These are phyloP conservation scores for Eonycteris spelaea DNA, from an alignment of 2,113 vertebrate species.

Conservation along the genomic window DNA sequence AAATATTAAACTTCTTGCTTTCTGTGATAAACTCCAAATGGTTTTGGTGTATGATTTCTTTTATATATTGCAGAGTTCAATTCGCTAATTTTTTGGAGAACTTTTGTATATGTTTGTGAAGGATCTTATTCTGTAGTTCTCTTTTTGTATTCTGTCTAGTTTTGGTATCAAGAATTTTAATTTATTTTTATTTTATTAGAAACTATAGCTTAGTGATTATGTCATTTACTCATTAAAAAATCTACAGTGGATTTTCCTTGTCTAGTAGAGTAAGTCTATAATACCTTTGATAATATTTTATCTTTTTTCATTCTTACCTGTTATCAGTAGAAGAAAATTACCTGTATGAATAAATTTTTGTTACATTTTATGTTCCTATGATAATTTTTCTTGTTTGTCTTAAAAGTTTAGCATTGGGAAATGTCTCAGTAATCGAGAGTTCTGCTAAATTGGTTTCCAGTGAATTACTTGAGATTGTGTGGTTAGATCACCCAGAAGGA, in stretches of 20 bases:
- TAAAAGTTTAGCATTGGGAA: background rate
- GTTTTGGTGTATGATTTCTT: background rate
- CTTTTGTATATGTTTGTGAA: background rate
- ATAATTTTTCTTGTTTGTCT: background rate
- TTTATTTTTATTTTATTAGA: background rate
- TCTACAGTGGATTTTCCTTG: background rate
- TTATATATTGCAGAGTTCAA: background rate
- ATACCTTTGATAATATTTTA: background rate
- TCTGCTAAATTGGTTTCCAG: background rate
- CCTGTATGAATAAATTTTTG: slow-evolving; percentile 15
- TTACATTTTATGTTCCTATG: background rate
- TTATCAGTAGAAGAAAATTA: background rate
- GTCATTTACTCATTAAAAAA: background rate
- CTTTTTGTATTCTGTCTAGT: background rate
- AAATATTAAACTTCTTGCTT: background rate
- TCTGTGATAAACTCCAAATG: background rate
- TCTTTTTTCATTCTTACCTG: background rate
- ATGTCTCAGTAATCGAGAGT: background rate
- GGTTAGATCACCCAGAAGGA: background rate
- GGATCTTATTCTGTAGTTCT: background rate
- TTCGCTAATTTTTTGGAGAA: background rate
- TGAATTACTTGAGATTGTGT: background rate
- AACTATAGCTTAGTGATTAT: background rate
- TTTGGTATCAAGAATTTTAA: background rate
- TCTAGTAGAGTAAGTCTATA: background rate